Conservation (phyloP, 2,888 invertebrate genomes). For the Auanema freiburgensis region DNA sequence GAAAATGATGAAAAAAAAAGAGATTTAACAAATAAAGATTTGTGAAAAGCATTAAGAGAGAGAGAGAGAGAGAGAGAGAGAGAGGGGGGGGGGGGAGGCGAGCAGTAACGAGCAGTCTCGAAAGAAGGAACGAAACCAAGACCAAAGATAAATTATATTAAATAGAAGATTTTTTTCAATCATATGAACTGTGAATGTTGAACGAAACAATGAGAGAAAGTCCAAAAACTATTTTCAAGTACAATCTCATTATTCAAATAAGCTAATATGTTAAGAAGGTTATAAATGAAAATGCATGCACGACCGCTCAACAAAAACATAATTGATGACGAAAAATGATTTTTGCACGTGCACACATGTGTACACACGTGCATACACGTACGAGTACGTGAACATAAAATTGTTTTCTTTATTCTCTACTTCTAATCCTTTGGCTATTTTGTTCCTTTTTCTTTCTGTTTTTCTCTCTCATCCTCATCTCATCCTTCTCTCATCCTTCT, state of each 20-base stretch:
- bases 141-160: neutral
- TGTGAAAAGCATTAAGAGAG: neutral
- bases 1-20: neutral
- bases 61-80: constrained; percentile 5
- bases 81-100: neutral
- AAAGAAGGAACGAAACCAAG: constrained; percentile 3
- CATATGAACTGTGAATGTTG: neutral
- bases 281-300: too few species aligned
- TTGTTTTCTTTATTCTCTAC: neutral
- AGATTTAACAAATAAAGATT: neutral
- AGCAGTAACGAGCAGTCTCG: neutral
- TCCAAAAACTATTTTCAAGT: neutral
- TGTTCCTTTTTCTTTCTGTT: neutral
- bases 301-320: too few species aligned
- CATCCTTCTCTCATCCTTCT: constrained; percentile 6
- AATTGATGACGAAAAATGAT: too few species aligned
- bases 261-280: too few species aligned
- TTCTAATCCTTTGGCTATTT: constrained; percentile 6
- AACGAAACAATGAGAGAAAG: neutral
- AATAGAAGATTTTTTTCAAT: neutral
- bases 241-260: neutral
- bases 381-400: neutral
- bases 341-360: neutral
- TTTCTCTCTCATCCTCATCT: neutral
- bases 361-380: neutral